A percentile compares a stretch with the other conserved stretches of the same genome.
phyloP scores from a whole-genome alignment of 1,140 invertebrate species.

The Trichomalopsis sarcophagae region DNA sequence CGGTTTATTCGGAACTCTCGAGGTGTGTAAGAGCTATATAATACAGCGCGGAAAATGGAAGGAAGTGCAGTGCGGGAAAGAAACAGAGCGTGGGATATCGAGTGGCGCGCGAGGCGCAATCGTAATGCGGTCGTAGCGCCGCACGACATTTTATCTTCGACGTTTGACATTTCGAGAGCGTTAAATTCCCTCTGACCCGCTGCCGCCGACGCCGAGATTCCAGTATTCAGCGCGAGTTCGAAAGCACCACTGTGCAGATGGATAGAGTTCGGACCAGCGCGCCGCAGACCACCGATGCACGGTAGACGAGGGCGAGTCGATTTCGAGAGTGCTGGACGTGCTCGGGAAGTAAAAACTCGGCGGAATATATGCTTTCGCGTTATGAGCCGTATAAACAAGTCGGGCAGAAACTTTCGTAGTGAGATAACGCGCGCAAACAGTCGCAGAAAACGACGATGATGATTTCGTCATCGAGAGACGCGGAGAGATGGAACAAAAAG shows the following conservation, averaged over 20 bases:
- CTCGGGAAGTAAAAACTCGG: too few species aligned
- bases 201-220: neutral
- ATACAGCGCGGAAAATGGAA: constrained; percentile 42
- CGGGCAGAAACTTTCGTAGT: too few species aligned
- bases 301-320: neutral
- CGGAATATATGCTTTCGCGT: too few species aligned
- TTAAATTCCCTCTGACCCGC: constrained; percentile 60
- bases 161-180: constrained; percentile 67
- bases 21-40: neutral
- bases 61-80: neutral
- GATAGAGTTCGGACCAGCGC: neutral
- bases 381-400: too few species aligned
- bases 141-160: constrained; percentile 64
- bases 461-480: neutral
- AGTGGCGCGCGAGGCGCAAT: neutral
- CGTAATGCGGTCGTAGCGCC: neutral
- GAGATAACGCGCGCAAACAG: neutral
- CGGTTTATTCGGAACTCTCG: neutral
- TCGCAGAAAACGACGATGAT: neutral
- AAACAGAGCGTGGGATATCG: constrained; percentile 21
- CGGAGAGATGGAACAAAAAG: neutral
- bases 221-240: neutral
- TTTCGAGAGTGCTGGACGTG: neutral
- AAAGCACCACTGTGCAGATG: neutral
- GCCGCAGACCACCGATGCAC: neutral